Evolutionary conservation across 2,888 invertebrate genomes (phyloP), one percentile per base, ranked within the genome.

Genomic region (Eristalis tenax): DNA sequence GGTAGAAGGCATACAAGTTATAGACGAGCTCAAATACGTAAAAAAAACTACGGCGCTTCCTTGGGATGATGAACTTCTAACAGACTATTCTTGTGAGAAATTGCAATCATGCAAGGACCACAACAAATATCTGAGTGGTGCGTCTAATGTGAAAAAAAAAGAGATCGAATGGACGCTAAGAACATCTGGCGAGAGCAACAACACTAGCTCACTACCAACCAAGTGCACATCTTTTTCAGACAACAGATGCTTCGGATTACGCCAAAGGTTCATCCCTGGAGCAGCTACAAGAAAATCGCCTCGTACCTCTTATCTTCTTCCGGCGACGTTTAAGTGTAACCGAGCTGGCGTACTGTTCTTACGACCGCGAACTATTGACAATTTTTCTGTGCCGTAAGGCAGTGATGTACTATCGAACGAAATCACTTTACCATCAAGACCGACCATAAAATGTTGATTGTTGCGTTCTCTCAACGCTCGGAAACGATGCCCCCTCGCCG

Each of bases 371-470:
- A 26, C 26, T 26, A 1, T 3, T 26, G 26, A 3, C 26, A 26
- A 26, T 26, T 26, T n/a, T 26, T 26, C 26, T 1, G 26, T 28
- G 28, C 28, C n/a, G n/a, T n/a, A n/a, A n/a, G n/a, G n/a, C n/a
- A n/a, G n/a, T n/a, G n/a, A 32, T 6, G 10, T 32, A 8, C 8
- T 1, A n/a, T 89, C n/a, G 86, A 90, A 40, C 66, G 88, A 68
- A 18, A 43, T 79, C 50, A 40, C 38, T 38, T 88, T 61, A 61
- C 83, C 5, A 77, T 63, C 15, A 56, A 40, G 18, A 69, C 89
- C 4, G 89, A 88, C 40, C 89, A 88, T 65, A 81, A 75, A 57
- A n/a, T n/a, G n/a, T n/a, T n/a, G n/a, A n/a, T n/a, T n/a, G n/a
- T n/a, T 83, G 15, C 50, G 4, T 50, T 50, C 11, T 50, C 15